A percentile compares a stretch with the other conserved stretches of the same genome.
Conservation (phyloP, 1,140 invertebrate genomes). For the Metopolophium dirhodum region DNA sequence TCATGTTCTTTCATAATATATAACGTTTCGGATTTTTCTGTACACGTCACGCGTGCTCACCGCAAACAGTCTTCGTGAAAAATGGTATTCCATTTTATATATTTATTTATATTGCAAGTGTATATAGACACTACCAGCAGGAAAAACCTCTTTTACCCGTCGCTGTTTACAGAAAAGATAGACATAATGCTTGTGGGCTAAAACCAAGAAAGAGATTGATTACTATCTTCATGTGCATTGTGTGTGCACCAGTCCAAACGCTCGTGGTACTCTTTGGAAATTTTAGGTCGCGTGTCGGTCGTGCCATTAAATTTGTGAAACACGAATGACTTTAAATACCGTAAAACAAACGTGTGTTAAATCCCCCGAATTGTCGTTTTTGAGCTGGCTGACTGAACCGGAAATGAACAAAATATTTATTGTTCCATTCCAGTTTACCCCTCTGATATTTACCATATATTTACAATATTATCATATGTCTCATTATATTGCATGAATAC, state of each 20-base stretch:
- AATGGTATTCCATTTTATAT: slow-evolving; percentile 6
- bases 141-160: slow-evolving; percentile 18
- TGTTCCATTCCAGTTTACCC: slow-evolving; percentile 26
- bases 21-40: slow-evolving; percentile 21
- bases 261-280: not conserved
- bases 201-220: slow-evolving; percentile 46
- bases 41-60: not conserved
- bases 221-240: not conserved
- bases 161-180: not conserved
- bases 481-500: not conserved
- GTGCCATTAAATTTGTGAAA: slow-evolving; percentile 23
- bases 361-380: slow-evolving; percentile 22
- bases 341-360: slow-evolving; percentile 40
- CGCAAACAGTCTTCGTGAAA: not conserved
- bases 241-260: not conserved
- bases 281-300: slow-evolving; percentile 30
- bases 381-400: slow-evolving; percentile 15
- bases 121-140: not conserved
- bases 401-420: slow-evolving; percentile 57
- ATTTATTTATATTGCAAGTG: not conserved
- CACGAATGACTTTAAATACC: slow-evolving; percentile 46
- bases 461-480: slow-evolving; percentile 11
- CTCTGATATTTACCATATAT: slow-evolving; percentile 10
- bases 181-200: not conserved
- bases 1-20: not conserved